These are phyloP conservation scores for Craniophora ligustri DNA, from an alignment of 2,888 invertebrate species.

Conservation along the genomic window DNA sequence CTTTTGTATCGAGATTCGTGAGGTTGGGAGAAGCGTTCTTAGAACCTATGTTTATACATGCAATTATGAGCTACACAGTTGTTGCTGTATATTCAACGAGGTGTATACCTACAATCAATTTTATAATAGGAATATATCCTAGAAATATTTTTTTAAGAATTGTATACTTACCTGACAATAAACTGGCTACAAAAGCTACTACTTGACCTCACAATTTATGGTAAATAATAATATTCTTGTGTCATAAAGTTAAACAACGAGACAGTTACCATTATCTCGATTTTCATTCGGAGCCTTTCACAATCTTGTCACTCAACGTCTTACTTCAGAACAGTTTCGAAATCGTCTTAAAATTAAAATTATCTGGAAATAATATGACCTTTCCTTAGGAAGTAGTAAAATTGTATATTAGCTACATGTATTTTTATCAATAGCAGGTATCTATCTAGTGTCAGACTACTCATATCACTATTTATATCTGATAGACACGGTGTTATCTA, in stretches of 20 bases:
- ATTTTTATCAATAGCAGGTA: constrained; percentile 15
- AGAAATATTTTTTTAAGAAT: too few relatives aligned
- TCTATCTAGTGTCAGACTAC: constrained; percentile 13
- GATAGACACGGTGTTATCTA: constrained; percentile 19
- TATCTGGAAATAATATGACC: constrained; percentile 5
- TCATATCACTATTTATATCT: constrained; percentile 16
- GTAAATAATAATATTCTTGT: background rate
- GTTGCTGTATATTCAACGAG: too few relatives aligned
- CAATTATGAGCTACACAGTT: too few relatives aligned
- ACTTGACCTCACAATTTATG: too few relatives aligned
- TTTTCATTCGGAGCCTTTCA: background rate
- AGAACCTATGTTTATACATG: too few relatives aligned
- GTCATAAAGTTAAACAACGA: too few relatives aligned
- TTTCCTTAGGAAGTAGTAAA: background rate
- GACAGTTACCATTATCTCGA: background rate
- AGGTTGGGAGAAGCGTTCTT: background rate
- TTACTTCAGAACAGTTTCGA: background rate
- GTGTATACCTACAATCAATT: background rate
- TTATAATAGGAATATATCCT: too few relatives aligned
- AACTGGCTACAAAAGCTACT: too few relatives aligned
- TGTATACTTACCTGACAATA: too few relatives aligned
- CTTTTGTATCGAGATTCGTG: constrained; percentile 15
- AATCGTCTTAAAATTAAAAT: background rate
- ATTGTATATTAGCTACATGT: constrained; percentile 5
- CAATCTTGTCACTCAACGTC: background rate